Evolutionary conservation across 2,888 invertebrate species (phyloP).

Genomic region (Troglohyphantes excavatus): DNA sequence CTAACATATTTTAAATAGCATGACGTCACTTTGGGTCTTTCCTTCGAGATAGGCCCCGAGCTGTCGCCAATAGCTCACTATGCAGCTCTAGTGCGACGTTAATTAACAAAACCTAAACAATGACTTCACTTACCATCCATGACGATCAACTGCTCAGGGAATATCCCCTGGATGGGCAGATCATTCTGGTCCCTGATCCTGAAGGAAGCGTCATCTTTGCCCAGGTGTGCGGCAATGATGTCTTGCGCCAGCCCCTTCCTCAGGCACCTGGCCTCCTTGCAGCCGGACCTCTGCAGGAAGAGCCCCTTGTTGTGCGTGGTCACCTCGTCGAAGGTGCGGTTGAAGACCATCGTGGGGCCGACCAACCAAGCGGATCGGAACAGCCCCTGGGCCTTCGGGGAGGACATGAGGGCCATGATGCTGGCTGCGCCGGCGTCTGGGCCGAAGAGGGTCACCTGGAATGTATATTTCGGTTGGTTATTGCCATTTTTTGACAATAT

Average conservation of each 20-base stretch:
- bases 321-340: constrained; percentile 72
- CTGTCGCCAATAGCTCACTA: no score
- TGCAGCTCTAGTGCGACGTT: no score
- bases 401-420: constrained; percentile 78
- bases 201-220: constrained; percentile 81
- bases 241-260: constrained; percentile 65
- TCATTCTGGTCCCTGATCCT: constrained; percentile 80
- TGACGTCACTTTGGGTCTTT: no score
- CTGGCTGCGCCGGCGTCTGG: constrained; percentile 79
- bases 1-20: no score
- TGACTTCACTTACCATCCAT: constrained; percentile 79
- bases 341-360: constrained; percentile 79
- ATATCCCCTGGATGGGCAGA: constrained; percentile 80
- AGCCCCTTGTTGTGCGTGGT: constrained; percentile 70
- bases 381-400: constrained; percentile 58
- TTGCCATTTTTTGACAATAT: no score
- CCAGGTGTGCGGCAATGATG: constrained; percentile 77
- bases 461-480: background rate
- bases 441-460: constrained; percentile 79
- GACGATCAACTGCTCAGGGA: constrained; percentile 79
- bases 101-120: no score
- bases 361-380: constrained; percentile 79
- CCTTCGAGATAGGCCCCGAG: no score
- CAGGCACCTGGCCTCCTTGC: constrained; percentile 74
- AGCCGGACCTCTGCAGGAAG: constrained; percentile 76